Conservation (phyloP, 2,888 invertebrate genomes). For the Marronus borbonicus region DNA sequence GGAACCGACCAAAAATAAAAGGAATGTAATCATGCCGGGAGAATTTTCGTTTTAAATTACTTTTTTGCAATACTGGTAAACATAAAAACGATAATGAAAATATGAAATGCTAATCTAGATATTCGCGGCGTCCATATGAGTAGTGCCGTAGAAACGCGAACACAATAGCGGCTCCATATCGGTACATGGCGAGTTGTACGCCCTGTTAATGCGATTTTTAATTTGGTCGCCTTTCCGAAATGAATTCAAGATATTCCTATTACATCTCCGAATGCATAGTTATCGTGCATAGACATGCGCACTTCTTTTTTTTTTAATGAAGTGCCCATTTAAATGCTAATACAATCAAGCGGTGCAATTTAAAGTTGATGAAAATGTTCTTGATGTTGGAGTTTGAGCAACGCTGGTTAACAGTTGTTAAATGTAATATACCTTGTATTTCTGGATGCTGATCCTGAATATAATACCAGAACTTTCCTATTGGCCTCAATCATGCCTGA, state of each 20-base stretch:
- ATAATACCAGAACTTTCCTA: no score
- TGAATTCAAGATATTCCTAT: slow-evolving; percentile 20
- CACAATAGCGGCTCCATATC: not conserved
- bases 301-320: not conserved
- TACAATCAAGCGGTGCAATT: no score
- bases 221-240: slow-evolving; percentile 9
- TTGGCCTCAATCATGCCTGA: no score
- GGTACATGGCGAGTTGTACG: not conserved
- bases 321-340: not conserved
- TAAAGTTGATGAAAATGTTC: no score
- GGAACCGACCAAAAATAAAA: slow-evolving; percentile 39
- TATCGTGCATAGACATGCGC: not conserved
- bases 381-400: no score
- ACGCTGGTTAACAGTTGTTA: no score
- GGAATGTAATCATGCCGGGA: slow-evolving; percentile 39
- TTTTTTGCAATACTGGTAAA: slow-evolving; percentile 42
- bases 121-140: not conserved
- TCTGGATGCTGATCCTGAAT: no score
- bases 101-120: slow-evolving; percentile 46
- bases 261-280: slow-evolving; percentile 2
- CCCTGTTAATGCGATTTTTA: slow-evolving; percentile 15
- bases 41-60: slow-evolving; percentile 46
- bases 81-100: slow-evolving; percentile 47
- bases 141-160: not conserved
- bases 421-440: no score